Conservation (phyloP, 1,140 invertebrate genomes). For the Apis florea region DNA sequence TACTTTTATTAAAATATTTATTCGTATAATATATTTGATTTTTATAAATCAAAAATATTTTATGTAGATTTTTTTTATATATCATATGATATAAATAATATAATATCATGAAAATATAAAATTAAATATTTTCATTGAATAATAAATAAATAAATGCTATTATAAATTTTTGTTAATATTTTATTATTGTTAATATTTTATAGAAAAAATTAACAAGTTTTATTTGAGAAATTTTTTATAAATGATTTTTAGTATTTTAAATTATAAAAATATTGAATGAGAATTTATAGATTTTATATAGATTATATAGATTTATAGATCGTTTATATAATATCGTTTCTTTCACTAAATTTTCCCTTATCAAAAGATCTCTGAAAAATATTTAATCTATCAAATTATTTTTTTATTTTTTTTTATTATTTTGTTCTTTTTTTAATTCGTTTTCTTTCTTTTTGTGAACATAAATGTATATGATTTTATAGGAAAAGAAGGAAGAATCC, state of each 20-base stretch:
- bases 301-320: too few species aligned
- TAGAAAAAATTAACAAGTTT: neutral
- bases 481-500: slow-evolving; percentile 80
- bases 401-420: neutral
- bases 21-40: too few species aligned
- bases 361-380: neutral
- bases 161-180: too few species aligned
- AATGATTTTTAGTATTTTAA: neutral
- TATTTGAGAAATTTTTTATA: neutral
- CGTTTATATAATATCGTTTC: too few species aligned
- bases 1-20: neutral
- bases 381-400: neutral
- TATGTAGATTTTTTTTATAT: neutral
- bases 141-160: too few species aligned
- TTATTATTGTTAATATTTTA: neutral
- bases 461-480: slow-evolving; percentile 52
- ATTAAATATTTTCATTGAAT: too few species aligned
- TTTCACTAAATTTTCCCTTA: neutral
- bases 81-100: neutral
- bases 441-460: neutral
- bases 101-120: neutral
- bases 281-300: neutral
- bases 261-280: neutral
- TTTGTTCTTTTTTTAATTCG: neutral
- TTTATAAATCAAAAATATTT: neutral